Base-by-base conservation (phyloP, 1,140 invertebrate species). In the Aphis gossypii region DNA sequence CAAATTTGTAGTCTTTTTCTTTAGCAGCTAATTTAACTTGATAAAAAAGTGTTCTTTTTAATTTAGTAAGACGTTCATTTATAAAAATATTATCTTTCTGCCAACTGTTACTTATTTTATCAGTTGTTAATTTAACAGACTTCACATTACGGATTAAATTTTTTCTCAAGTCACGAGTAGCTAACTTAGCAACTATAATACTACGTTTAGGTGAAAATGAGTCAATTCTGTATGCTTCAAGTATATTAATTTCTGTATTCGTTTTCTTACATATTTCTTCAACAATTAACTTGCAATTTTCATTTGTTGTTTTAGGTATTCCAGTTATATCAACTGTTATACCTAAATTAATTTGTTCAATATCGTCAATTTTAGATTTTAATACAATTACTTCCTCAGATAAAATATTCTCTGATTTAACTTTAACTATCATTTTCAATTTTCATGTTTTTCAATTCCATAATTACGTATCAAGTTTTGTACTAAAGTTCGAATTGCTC, bases 71-170 rank as follows among this genome's bases (percentile, higher is more conserved):
- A 23, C 20, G 51, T 38, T 90, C 88, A 60, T 90, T 90, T 0
- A 90, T 90, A 14, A 25, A 90, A 5, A 90, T 46, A 8, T 90
- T 90, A n/a, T 90, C 54, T 60, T 90, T 56, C 8, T 35, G 51
- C 51, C 51, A 60, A 44, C 25, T 60, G 35, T 56, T 89, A n/a
- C 11, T 41, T 41, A 87, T n/a, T n/a, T 23, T 87, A 87, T 87
- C 35, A 14, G 44, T 20, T n/a, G 86, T 87, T 14, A 87, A n/a
- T 41, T 90, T 90, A 0, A 60, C 0, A 18, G 48, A 56, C 4
- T 90, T 90, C 6, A 23, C 88, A 90, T 90, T 90, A 14, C 51
- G 51, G 25, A 90, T 90, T 60, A 90, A 9, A 41, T 90, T 38
- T 90, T 60, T 60, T 0, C 51, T 35, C 35, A 38, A 41, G 5